phyloP scores from a whole-genome alignment of 2,113 vertebrate genomes.

The Chlamydotis undulata region DNA sequence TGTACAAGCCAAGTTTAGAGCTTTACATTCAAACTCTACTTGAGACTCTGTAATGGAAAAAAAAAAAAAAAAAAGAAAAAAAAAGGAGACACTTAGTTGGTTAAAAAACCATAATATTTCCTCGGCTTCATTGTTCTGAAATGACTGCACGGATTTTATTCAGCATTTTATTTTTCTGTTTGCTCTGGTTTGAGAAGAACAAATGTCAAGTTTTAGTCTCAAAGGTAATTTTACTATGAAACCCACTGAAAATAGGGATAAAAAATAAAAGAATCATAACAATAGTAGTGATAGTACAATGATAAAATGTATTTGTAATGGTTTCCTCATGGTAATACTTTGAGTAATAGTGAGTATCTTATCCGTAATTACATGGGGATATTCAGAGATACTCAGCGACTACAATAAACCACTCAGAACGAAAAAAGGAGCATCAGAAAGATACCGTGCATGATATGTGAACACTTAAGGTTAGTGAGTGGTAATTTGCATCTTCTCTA shows the following conservation, averaged over 20 bases:
- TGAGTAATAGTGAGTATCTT: not conserved
- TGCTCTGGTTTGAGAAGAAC: not conserved
- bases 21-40: constrained; percentile 9
- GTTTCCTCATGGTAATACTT: not conserved
- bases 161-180: not conserved
- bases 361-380: not conserved
- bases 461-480: not conserved
- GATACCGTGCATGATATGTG: not conserved
- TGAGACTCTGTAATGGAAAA: not conserved
- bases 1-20: constrained; percentile 18
- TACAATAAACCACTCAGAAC: not conserved
- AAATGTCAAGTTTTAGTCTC: not conserved
- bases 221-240: not conserved
- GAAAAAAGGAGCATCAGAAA: not conserved
- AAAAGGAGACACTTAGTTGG: not conserved
- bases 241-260: not conserved
- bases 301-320: not conserved
- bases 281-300: not conserved
- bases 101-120: not conserved
- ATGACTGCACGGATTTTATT: not conserved
- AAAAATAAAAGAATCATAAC: not conserved
- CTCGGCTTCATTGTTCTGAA: not conserved
- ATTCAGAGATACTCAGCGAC: not conserved
- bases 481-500: not conserved
- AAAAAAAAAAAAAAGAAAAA: rapidly evolving